Percentiles rank a stretch among this genome's conserved stretches.
phyloP scores from a whole-genome alignment of 1,140 invertebrate species.

The Wasmannia auropunctata region DNA sequence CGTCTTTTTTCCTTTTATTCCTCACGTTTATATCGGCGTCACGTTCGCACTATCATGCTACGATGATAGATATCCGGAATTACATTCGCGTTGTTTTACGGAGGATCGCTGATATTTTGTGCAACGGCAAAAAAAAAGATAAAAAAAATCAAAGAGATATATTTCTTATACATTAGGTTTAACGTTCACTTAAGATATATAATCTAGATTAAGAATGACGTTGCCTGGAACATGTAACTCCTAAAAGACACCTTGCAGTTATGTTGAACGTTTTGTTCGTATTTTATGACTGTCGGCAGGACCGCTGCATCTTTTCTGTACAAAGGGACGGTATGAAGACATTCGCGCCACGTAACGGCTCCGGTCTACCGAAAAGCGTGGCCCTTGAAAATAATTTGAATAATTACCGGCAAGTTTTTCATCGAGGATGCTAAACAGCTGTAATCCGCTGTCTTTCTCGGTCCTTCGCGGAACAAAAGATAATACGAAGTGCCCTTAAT shows the following conservation, averaged over 20 bases:
- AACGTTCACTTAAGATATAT: not conserved
- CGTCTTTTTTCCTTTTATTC: slow-evolving; percentile 4
- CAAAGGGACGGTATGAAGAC: slow-evolving; percentile 49
- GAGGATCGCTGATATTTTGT: not conserved
- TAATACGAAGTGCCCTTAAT: slow-evolving; percentile 76
- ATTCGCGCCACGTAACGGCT: slow-evolving; percentile 44
- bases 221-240: not conserved
- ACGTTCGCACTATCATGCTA: not conserved
- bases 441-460: slow-evolving; percentile 67
- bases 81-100: slow-evolving; percentile 28
- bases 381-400: slow-evolving; percentile 80
- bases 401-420: slow-evolving; percentile 80
- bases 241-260: not conserved
- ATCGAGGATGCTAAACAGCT: slow-evolving; percentile 81
- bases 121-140: not conserved
- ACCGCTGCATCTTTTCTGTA: slow-evolving; percentile 14
- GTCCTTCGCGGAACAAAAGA: slow-evolving; percentile 62
- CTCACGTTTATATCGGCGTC: not conserved
- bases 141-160: not conserved
- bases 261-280: not conserved
- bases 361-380: slow-evolving; percentile 44
- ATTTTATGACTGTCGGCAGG: slow-evolving; percentile 14
- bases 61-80: slow-evolving; percentile 37
- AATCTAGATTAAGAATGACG: not conserved
- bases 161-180: not conserved